Base-by-base conservation (phyloP, 2,888 invertebrate genomes). In the Volucella inflata region DNA sequence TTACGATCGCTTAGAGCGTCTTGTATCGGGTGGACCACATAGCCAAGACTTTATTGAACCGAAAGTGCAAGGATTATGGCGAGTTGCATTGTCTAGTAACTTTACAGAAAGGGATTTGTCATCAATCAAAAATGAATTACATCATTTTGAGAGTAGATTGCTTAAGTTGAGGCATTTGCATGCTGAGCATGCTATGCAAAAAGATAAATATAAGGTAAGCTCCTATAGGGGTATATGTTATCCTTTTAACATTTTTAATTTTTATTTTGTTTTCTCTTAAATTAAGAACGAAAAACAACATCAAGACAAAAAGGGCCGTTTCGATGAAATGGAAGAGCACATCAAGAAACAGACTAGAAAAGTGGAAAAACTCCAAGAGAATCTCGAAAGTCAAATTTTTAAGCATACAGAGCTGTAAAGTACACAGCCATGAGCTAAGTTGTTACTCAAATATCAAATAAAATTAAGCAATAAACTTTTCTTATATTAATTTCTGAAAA, bases 11-110 rank as follows among this genome's bases (percentile, higher is more conserved):
- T 92, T 98, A 42, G 95, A 96, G 88, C 94, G 95, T 70, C 92
- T 96, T 78, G 94, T 97, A 17, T 94, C 96, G 1, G 94, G 94
- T 91, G 97, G 95, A 11, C 96, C 97, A 0, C 94, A 95, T 77
- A 96, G 96, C 89, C 95, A 95, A 90, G 97, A 97, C 90, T 98
- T 98, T 90, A 94, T 97, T 53, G 98, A 98, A 90, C 97, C 97
- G 0, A 96, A 97, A 93, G 98, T 98, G 1, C 96, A 97, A 91
- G 96, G 96, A 0, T 92, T 98, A 40, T 98, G 98, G 98, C 95
- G 94, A 88, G 93, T 96, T 76, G 98, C 98, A 2, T 91, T 95
- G 16, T 94, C 95, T 68, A 95, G 95, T 11, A 96, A 97, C 91
- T 98, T 98, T 91, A 94, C 95, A 21, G 93, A 94, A 0, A 95